Evolutionary conservation across 2,888 invertebrate genomes (phyloP).

Genomic region (Physocephala rufipes): DNA sequence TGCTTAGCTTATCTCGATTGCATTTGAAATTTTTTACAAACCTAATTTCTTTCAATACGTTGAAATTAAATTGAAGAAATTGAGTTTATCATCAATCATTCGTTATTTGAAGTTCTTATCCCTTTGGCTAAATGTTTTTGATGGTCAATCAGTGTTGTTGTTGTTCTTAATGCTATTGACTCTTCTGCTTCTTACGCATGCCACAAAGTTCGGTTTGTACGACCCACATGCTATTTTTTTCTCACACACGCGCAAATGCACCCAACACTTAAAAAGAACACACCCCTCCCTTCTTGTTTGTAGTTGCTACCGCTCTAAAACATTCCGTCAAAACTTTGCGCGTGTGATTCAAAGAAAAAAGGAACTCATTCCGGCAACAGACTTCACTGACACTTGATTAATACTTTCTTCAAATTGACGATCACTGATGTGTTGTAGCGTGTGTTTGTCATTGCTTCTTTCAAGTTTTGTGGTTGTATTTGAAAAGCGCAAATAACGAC

Average conservation of each 20-base stretch:
- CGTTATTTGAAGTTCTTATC: too few species aligned
- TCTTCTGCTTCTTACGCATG: constrained; percentile 4
- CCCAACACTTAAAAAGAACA: not conserved
- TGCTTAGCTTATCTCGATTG: too few species aligned
- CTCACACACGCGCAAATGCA: not conserved
- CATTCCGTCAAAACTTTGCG: not conserved
- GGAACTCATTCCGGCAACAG: not conserved
- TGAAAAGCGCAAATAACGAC: too few species aligned
- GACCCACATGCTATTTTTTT: not conserved
- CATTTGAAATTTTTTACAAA: too few species aligned
- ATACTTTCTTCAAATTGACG: not conserved
- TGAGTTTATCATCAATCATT: too few species aligned
- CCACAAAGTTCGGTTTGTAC: not conserved
- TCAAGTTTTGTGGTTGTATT: too few species aligned
- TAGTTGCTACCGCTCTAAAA: too few species aligned
- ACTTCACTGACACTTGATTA: constrained; percentile 5
- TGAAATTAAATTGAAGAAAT: too few species aligned
- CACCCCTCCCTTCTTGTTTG: not conserved
- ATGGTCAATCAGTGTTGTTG: constrained; percentile 4
- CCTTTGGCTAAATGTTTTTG: not conserved
- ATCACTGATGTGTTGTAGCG: not conserved
- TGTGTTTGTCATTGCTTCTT: too few species aligned
- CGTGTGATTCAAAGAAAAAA: not conserved
- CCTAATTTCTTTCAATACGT: too few species aligned
- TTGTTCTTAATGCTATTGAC: not conserved